Conservation (phyloP, 2,888 invertebrate species). For the Stenodera caucasica region DNA sequence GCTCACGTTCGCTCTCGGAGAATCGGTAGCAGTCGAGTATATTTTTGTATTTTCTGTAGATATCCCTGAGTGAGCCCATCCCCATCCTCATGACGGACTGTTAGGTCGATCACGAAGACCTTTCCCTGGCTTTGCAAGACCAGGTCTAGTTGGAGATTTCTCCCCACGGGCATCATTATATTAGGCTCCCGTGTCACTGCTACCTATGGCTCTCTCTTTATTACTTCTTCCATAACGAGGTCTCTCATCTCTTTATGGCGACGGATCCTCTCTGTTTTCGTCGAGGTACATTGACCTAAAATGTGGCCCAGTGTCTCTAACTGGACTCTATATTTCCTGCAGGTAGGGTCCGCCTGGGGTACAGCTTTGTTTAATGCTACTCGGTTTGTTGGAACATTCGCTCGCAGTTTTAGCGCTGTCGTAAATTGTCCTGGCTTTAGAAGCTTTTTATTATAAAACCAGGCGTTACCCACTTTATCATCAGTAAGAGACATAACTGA, state of each 20-base stretch:
- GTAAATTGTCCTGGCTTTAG: constrained; percentile 39
- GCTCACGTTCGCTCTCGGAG: constrained; percentile 25
- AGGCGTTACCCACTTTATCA: constrained; percentile 36
- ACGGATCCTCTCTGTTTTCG: constrained; percentile 34
- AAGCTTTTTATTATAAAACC: constrained; percentile 35
- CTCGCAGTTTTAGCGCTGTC: constrained; percentile 41
- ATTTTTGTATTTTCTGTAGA: constrained; percentile 37
- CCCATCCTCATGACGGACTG: constrained; percentile 34
- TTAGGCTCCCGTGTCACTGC: constrained; percentile 29
- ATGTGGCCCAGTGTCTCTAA: constrained; percentile 46
- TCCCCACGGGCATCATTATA: constrained; percentile 21
- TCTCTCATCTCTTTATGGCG: constrained; percentile 36
- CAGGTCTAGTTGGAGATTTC: constrained; percentile 42
- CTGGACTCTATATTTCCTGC: constrained; percentile 38
- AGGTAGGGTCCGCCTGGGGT: constrained; percentile 34
- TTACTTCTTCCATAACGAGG: constrained; percentile 22
- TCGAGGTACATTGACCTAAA: constrained; percentile 36
- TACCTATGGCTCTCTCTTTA: constrained; percentile 22
- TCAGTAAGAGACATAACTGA: constrained; percentile 35
- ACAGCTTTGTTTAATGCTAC: constrained; percentile 36
- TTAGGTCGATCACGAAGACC: constrained; percentile 42
- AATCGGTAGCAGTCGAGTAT: constrained; percentile 32
- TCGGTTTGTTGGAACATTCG: constrained; percentile 38
- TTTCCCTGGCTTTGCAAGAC: constrained; percentile 34
- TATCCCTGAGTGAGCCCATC: constrained; percentile 33